Evolutionary conservation across 2,888 invertebrate genomes (phyloP), one percentile per base, ranked within the genome.

Genomic region (Eucriotettix oculatus): DNA sequence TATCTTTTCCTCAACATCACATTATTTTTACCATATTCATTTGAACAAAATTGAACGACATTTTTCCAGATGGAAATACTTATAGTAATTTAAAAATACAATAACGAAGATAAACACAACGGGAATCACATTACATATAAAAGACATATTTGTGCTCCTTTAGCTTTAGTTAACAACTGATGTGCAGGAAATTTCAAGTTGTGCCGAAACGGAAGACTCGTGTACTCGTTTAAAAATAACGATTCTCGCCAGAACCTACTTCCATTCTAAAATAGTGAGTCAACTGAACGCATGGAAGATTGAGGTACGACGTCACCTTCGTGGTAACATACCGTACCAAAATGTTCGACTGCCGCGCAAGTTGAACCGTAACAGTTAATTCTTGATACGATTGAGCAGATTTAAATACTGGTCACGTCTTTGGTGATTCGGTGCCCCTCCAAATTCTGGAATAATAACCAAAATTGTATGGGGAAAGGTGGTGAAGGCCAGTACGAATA

Each of bases 151-250:
- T 60, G 58, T 60, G 58, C 59, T 62, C 43, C 56, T 62, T 53
- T 58, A 59, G 42, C 56, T 52, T 58, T 57, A 56, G 53, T 59
- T 59, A 54, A 60, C 62, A 64, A 64, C 62, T 59, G 60, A 60
- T 60, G 62, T 64, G 64, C 61, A 59, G 56, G 58, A 48, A 53
- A 56, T 52, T 61, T 61, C 58, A 62, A 58, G 61, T 64, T 62
- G 64, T 62, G 62, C 61, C 61, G 58, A 58, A 64, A 64, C 60
- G 64, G 64, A 64, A 64, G 64, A 64, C 64, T 29, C 29, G 29
- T 29, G 29, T 29, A 29, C 29, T 29, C 29, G 29, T 29, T 29
- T 29, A 29, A 29, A 29, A 29, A 29, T 29, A 29, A 29, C 29
- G 29, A 29, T 29, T 29, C 29, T 29, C 29, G 29, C 29, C 29